Evolutionary conservation across 1,140 invertebrate genomes (phyloP).

Genomic region (Zaprionus gabonicus): DNA sequence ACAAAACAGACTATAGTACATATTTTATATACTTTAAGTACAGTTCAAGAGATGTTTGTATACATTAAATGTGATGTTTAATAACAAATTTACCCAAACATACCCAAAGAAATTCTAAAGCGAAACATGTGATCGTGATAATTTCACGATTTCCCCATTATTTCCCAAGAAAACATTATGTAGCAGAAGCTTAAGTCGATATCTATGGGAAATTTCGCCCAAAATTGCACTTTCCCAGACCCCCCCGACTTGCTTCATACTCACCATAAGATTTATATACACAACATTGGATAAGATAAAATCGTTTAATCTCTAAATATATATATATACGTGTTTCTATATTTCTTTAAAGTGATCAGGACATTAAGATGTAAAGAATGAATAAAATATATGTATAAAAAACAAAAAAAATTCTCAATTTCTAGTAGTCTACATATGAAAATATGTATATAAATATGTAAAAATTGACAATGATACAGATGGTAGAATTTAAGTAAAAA

Average conservation of each 20-base stretch:
- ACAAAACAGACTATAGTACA: no score
- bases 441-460: neutral
- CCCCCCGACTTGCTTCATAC: conserved; percentile 9
- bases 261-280: conserved; percentile 20
- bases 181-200: neutral
- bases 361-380: conserved; percentile 23
- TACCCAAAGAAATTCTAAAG: neutral
- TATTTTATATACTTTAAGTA: neutral
- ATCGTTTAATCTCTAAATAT: neutral
- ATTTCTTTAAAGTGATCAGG: conserved; percentile 45
- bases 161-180: neutral
- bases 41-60: neutral
- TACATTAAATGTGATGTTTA: neutral
- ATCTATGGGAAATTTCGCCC: neutral
- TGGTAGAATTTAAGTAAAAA: neutral
- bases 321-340: conserved; percentile 29
- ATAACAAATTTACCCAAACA: neutral
- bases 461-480: conserved; percentile 4
- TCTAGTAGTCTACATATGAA: neutral
- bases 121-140: neutral
- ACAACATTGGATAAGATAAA: conserved; percentile 13
- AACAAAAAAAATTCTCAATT: conserved; percentile 21
- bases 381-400: conserved; percentile 20
- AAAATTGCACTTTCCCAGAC: neutral
- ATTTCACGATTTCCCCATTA: neutral